phyloP scores from a whole-genome alignment of 2,888 invertebrate genomes.

The Caradrina clavipalpis region DNA sequence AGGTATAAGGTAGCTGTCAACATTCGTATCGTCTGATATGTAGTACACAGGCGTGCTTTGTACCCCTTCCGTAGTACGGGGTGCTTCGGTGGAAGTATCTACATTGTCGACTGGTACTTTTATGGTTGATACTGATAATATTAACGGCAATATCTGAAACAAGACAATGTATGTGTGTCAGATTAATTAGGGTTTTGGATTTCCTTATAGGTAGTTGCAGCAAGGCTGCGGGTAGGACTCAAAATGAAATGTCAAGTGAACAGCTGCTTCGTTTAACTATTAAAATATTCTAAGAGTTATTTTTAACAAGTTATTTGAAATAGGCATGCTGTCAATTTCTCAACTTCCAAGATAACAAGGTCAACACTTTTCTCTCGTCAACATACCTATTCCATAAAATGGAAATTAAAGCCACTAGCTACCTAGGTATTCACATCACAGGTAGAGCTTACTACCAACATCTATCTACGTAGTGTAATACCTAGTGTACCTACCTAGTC shows the following conservation, averaged over 20 bases:
- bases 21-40: constrained; percentile 70
- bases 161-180: constrained; percentile 11
- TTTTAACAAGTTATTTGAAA: too few relatives aligned
- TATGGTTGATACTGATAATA: constrained; percentile 74
- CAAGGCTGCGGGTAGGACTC: not conserved
- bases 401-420: not conserved
- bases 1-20: constrained; percentile 81
- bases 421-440: not conserved
- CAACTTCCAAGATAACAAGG: not conserved
- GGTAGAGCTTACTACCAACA: not conserved
- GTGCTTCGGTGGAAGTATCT: constrained; percentile 64
- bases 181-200: not conserved
- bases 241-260: too few relatives aligned
- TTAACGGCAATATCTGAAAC: constrained; percentile 79
- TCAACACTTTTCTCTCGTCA: not conserved
- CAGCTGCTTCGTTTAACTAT: too few relatives aligned
- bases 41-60: constrained; percentile 77
- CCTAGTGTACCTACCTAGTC: constrained; percentile 13
- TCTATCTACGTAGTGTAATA: not conserved
- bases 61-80: constrained; percentile 61
- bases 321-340: too few relatives aligned
- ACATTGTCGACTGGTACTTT: constrained; percentile 79
- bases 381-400: not conserved
- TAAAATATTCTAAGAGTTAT: too few relatives aligned
- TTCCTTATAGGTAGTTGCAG: not conserved